phyloP scores from a whole-genome alignment of 2,888 invertebrate genomes.

The Ormyrus thymus region DNA sequence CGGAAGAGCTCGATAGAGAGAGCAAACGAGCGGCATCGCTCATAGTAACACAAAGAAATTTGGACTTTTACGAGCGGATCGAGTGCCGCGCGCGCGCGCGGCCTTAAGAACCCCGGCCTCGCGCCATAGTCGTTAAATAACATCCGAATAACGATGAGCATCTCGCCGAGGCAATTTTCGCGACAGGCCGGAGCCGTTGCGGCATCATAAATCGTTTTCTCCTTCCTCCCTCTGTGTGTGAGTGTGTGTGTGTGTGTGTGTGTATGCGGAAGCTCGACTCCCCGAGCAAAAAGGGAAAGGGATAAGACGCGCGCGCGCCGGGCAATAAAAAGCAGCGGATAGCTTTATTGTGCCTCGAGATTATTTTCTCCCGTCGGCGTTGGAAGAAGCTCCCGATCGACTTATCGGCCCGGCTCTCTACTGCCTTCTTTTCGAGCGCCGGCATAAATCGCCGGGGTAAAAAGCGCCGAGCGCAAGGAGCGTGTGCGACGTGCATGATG shows the following conservation, averaged over 20 bases:
- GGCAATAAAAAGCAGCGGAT: conserved; percentile 43
- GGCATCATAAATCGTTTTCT: conserved; percentile 26
- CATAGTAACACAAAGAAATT: conserved; percentile 27
- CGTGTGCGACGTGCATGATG: no score
- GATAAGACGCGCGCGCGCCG: not conserved
- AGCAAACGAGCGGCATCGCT: no score
- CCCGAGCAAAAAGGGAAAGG: conserved; percentile 9
- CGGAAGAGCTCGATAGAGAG: no score
- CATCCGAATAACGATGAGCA: conserved; percentile 18
- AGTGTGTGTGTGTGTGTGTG: no score
- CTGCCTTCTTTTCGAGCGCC: no score
- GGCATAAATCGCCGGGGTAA: no score
- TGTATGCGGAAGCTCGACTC: not conserved
- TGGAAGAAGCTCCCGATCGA: no score
- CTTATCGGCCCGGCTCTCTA: no score
- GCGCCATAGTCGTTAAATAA: conserved; percentile 27
- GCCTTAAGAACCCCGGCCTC: no score
- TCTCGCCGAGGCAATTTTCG: conserved; percentile 12
- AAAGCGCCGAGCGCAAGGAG: no score
- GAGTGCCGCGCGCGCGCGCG: not conserved
- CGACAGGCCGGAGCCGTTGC: conserved; percentile 19
- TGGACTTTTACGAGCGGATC: conserved; percentile 34
- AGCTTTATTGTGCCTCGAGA: conserved; percentile 44
- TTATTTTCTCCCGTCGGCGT: conserved; percentile 5
- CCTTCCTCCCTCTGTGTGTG: no score